These are phyloP conservation scores for Antheraea pernyi DNA, from an alignment of 1,140 invertebrate species.

Conservation along the genomic window DNA sequence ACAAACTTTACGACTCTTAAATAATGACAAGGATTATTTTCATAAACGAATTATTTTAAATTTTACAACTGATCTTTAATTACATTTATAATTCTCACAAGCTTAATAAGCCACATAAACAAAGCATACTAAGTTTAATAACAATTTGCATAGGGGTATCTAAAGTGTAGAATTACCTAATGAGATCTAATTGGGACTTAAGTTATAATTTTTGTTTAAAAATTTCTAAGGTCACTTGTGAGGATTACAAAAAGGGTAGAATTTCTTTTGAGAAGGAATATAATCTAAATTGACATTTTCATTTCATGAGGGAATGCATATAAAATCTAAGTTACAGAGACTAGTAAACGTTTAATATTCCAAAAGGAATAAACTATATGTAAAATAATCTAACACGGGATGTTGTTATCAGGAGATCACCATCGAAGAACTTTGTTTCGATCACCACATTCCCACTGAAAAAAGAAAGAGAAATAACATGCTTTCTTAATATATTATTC, in stretches of 20 bases:
- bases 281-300: not conserved
- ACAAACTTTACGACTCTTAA: too few species aligned
- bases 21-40: not conserved
- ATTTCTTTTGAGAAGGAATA: not conserved
- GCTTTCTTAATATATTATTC: too few species aligned
- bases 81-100: not conserved
- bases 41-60: too few species aligned
- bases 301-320: conserved; percentile 28
- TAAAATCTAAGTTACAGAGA: conserved; percentile 23
- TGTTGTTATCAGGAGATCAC: conserved; percentile 95
- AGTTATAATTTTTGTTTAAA: not conserved
- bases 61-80: not conserved
- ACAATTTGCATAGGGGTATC: not conserved
- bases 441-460: conserved; percentile 98
- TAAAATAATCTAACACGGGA: conserved; percentile 98
- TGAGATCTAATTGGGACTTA: too few species aligned
- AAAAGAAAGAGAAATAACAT: conserved; percentile 52
- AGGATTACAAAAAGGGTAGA: not conserved
- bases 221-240: conserved; percentile 26
- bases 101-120: not conserved
- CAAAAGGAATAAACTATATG: conserved; percentile 82
- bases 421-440: conserved; percentile 99
- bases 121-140: not conserved
- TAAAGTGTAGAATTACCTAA: not conserved
- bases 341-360: conserved; percentile 38